Evolutionary conservation across 2,888 invertebrate species (phyloP).

Genomic region (Hoplodrina ambigua): DNA sequence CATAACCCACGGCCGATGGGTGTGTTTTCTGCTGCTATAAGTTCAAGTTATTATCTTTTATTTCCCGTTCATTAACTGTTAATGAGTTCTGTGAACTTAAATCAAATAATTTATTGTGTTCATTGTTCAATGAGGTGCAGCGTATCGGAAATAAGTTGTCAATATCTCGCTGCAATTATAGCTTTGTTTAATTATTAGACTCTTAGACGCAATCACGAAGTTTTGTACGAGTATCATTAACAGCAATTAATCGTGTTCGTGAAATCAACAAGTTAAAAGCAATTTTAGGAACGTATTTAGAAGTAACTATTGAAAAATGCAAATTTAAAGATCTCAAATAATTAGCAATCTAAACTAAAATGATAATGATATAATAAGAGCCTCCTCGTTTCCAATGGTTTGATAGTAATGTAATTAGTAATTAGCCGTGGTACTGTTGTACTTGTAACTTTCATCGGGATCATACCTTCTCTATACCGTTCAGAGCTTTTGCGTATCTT

Average conservation of each 20-base stretch:
- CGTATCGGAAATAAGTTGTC: constrained; percentile 52
- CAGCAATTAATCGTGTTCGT: not conserved
- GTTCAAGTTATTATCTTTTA: constrained; percentile 24
- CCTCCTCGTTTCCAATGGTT: no score
- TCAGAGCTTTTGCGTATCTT: no score
- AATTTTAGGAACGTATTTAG: not conserved
- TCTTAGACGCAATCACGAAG: not conserved
- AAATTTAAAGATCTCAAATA: no score
- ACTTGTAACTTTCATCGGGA: no score
- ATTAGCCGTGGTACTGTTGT: no score
- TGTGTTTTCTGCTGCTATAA: not conserved
- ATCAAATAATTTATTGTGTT: constrained; percentile 51
- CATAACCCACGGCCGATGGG: not conserved
- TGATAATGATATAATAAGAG: no score
- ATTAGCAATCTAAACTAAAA: no score
- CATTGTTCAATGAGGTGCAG: constrained; percentile 58
- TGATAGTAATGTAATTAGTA: no score
- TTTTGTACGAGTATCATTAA: not conserved
- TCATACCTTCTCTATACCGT: no score
- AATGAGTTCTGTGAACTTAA: constrained; percentile 47
- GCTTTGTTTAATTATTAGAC: constrained; percentile 27
- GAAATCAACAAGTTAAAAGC: not conserved
- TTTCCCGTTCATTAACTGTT: constrained; percentile 53
- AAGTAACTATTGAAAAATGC: not conserved
- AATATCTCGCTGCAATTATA: constrained; percentile 21